Conservation (phyloP, 2,797 vertebrate genomes). For the Rhinogobio ventralis region DNA sequence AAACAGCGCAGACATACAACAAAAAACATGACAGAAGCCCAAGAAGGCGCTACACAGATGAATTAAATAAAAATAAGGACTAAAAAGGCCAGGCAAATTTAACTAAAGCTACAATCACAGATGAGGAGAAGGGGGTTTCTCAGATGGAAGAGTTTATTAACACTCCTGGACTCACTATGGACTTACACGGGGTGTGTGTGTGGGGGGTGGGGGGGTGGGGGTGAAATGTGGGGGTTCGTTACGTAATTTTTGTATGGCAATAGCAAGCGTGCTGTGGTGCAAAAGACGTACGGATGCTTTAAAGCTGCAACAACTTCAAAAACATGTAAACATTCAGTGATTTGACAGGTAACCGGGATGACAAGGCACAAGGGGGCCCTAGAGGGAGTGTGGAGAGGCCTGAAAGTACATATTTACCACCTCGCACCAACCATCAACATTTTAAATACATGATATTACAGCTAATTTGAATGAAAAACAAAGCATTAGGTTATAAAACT, state of each 20-base stretch:
- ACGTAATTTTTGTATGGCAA: constrained; percentile 52
- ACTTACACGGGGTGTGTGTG: constrained; percentile 1
- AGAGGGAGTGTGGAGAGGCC: constrained; percentile 39
- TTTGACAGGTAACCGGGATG: constrained; percentile 39
- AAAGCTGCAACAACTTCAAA: constrained; percentile 43
- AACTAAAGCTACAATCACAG: constrained; percentile 78
- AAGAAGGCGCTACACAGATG: constrained; percentile 83
- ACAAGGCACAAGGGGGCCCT: constrained; percentile 49
- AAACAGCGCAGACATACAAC: constrained; percentile 72
- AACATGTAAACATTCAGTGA: constrained; percentile 44
- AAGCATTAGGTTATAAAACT: not conserved
- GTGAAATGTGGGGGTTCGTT: constrained; percentile 60
- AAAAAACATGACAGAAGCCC: constrained; percentile 66
- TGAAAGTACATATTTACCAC: constrained; percentile 37
- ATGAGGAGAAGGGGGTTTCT: constrained; percentile 58
- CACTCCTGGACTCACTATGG: constrained; percentile 54
- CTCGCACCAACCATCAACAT: constrained; percentile 22
- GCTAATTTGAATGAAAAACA: not conserved
- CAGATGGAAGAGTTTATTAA: constrained; percentile 10
- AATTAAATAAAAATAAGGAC: constrained; percentile 72
- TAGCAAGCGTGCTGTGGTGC: constrained; percentile 60
- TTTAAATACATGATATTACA: constrained; percentile 3
- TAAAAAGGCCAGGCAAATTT: constrained; percentile 83
- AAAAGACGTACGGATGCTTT: constrained; percentile 46
- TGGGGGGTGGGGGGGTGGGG: too few relatives aligned